A percentile compares a stretch with the other conserved stretches of the same genome.
Conservation (phyloP, 2,797 vertebrate genomes). For the Myotis daubentonii region DNA sequence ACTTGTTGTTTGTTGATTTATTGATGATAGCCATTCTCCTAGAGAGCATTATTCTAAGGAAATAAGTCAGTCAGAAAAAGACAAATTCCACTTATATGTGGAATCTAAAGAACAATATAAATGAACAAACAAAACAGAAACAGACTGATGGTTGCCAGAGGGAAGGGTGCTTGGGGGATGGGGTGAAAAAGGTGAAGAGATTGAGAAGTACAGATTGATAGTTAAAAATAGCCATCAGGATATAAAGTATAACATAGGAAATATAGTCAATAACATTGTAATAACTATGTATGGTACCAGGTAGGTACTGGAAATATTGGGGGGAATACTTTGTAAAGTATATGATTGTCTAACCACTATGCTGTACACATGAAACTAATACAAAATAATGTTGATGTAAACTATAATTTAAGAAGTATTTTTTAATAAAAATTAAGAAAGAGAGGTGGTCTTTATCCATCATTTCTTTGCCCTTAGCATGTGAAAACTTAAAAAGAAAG, state of each 20-base stretch:
- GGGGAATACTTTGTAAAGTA: neutral
- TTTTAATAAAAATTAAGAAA: constrained; percentile 25
- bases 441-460: neutral
- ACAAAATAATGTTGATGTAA: neutral
- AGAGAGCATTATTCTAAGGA: neutral
- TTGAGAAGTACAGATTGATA: neutral
- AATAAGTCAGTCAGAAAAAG: neutral
- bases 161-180: neutral
- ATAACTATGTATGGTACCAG: neutral
- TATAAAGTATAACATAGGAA: neutral
- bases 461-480: neutral
- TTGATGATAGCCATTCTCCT: neutral
- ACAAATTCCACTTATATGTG: neutral
- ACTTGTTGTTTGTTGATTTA: neutral
- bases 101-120: neutral
- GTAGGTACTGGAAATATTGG: neutral
- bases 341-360: neutral
- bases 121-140: neutral
- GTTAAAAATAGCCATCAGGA: neutral
- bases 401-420: neutral
- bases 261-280: neutral
- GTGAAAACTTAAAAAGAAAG: neutral
- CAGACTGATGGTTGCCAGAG: neutral
- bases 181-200: neutral
- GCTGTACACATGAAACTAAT: neutral